Conservation (phyloP, 2,888 invertebrate genomes). For the Chironomus riparius region DNA sequence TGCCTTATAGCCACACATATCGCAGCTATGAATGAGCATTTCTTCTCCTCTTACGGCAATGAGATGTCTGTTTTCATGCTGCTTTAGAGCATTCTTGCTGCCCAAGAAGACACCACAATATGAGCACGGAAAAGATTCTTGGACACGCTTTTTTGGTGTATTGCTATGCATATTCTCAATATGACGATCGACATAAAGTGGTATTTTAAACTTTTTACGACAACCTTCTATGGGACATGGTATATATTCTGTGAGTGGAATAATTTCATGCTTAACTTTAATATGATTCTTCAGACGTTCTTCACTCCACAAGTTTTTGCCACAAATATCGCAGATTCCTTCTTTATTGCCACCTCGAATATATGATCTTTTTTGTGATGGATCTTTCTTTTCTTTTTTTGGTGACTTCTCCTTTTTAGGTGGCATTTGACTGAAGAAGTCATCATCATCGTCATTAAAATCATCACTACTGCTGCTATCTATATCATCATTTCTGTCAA, state of each 20-base stretch:
- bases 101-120: background rate
- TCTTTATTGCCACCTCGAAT: background rate
- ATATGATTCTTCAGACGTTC: background rate
- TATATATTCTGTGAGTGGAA: background rate
- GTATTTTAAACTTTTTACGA: background rate
- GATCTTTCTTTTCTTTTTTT: background rate
- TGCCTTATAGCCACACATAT: background rate
- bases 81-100: background rate
- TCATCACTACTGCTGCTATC: background rate
- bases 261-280: background rate
- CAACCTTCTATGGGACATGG: background rate
- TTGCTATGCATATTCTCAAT: background rate
- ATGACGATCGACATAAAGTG: background rate
- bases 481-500: background rate
- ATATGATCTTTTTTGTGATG: background rate
- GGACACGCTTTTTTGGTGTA: background rate
- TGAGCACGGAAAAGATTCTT: background rate
- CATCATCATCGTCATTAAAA: background rate
- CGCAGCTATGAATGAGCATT: background rate
- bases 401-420: background rate
- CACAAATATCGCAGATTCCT: background rate
- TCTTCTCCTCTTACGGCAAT: background rate
- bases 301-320: background rate
- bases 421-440: background rate
- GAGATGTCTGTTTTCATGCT: background rate